Evolutionary conservation across 2,113 vertebrate species (phyloP).

Genomic region (Trematocara marginatum): DNA sequence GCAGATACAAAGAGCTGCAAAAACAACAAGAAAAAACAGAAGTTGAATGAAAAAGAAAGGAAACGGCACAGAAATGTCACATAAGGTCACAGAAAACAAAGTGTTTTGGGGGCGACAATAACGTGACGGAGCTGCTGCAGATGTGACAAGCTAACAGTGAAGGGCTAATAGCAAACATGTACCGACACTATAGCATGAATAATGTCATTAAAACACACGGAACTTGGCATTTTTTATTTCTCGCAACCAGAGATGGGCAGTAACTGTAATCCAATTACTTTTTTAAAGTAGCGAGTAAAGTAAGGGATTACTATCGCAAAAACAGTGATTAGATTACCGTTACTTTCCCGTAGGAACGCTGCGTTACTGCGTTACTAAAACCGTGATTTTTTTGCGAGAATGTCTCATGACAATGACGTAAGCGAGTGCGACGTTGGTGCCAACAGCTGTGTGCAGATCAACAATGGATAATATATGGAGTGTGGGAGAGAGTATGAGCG

Average conservation of each 20-base stretch:
- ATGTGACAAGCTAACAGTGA: neutral
- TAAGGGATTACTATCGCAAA: too few species aligned
- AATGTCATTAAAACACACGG: neutral
- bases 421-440: too few species aligned
- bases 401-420: too few species aligned
- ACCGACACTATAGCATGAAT: neutral
- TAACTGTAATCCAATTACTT: too few species aligned
- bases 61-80: neutral
- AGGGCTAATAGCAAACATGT: neutral
- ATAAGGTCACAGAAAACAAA: neutral
- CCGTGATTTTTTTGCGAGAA: too few species aligned
- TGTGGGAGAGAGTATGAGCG: too few species aligned
- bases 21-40: neutral
- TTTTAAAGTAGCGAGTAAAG: too few species aligned
- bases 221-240: neutral
- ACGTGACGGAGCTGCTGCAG: rapidly evolving
- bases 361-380: too few species aligned
- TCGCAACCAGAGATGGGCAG: neutral
- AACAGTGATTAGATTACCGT: too few species aligned
- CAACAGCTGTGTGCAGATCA: too few species aligned
- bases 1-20: neutral
- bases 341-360: too few species aligned
- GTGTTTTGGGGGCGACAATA: neutral
- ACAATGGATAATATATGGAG: too few species aligned
- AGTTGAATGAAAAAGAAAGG: neutral